Conservation (phyloP, 1,140 invertebrate genomes). For the Lordiphosa mommai region DNA sequence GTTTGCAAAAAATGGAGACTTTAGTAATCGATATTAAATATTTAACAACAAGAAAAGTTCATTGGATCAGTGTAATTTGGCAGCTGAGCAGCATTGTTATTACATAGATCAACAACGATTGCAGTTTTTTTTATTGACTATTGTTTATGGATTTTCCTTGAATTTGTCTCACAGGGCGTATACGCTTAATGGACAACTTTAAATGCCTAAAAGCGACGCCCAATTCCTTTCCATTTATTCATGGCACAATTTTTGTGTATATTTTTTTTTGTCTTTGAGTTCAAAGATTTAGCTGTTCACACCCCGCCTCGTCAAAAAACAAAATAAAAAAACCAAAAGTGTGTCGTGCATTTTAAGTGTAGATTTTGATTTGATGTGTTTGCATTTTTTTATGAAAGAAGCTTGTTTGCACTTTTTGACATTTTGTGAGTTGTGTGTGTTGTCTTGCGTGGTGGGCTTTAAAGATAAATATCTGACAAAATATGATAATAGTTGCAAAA, state of each 20-base stretch:
- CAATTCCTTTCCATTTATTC: slow-evolving; percentile 32
- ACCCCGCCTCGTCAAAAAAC: slow-evolving; percentile 38
- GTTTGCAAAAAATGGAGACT: slow-evolving; percentile 20
- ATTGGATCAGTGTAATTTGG: slow-evolving; percentile 55
- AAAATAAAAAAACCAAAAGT: too few relatives aligned
- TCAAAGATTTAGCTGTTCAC: slow-evolving; percentile 56
- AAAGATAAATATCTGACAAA: slow-evolving; percentile 45
- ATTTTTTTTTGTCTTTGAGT: slow-evolving; percentile 12
- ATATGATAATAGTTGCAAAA: slow-evolving; percentile 44
- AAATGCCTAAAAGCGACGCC: slow-evolving; percentile 23
- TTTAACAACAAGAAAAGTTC: slow-evolving; percentile 25
- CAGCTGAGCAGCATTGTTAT: slow-evolving; percentile 17
- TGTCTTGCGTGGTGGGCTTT: too few relatives aligned
- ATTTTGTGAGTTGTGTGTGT: slow-evolving; percentile 37
- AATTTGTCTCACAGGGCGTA: slow-evolving; percentile 22
- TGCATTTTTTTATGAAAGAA: slow-evolving; percentile 21
- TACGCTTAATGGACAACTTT: slow-evolving; percentile 27
- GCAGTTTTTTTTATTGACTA: slow-evolving; percentile 42
- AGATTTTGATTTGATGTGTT: slow-evolving; percentile 26
- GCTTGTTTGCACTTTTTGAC: slow-evolving; percentile 47
- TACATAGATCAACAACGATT: neutral
- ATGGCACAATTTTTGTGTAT: slow-evolving; percentile 29
- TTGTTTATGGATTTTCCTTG: slow-evolving; percentile 42
- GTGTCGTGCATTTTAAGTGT: slow-evolving; percentile 68
- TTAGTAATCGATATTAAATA: neutral